Evolutionary conservation across 2,888 invertebrate genomes (phyloP).

Genomic region (Tenthredo mesomela): DNA sequence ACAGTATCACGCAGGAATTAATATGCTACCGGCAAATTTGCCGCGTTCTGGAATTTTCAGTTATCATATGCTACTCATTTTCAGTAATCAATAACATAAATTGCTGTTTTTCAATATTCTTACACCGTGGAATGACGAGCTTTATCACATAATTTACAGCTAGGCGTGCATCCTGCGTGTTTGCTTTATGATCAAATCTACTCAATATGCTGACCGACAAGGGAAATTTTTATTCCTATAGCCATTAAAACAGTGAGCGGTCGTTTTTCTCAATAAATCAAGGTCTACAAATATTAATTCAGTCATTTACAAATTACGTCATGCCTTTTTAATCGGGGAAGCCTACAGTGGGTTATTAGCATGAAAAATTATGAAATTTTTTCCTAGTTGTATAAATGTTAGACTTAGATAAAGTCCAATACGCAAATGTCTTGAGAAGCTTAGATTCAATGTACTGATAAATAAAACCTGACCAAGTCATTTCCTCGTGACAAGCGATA

Average conservation of each 20-base stretch:
- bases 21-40: background rate
- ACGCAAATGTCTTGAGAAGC: background rate
- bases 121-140: background rate
- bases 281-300: background rate
- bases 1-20: background rate
- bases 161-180: background rate
- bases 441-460: background rate
- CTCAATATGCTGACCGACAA: background rate
- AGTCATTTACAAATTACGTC: background rate
- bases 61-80: background rate
- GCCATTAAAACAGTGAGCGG: background rate
- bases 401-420: background rate
- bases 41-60: background rate
- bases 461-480: background rate
- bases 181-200: background rate
- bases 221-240: background rate
- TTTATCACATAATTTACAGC: background rate
- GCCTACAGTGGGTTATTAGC: background rate
- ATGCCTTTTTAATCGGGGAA: background rate
- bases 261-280: background rate
- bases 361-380: background rate
- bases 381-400: background rate
- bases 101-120: background rate
- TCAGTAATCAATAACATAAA: background rate
- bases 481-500: background rate